phyloP scores from a whole-genome alignment of 2,113 vertebrate species.

The Emberiza fucata region DNA sequence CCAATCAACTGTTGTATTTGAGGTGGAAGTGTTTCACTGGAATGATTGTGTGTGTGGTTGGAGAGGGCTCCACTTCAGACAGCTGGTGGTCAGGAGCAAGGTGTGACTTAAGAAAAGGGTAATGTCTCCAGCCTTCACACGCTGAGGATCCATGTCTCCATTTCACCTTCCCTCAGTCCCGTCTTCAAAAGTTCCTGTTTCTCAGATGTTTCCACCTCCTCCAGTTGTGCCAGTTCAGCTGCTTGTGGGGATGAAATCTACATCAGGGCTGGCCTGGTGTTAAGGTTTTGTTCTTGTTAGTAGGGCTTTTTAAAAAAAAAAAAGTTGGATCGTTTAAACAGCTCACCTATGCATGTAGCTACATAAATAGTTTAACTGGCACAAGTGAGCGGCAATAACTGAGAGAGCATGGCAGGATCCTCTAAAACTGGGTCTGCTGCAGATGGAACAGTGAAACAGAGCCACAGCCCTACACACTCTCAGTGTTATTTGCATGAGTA shows the following conservation, averaged over 20 bases:
- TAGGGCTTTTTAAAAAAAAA: not conserved
- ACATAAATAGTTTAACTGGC: not conserved
- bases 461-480: not conserved
- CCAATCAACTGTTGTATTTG: not conserved
- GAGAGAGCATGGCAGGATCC: not conserved
- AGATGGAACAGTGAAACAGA: slow-evolving; percentile 14
- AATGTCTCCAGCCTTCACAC: not conserved
- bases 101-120: not conserved
- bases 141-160: not conserved
- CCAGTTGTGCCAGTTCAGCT: slow-evolving; percentile 38
- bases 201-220: slow-evolving; percentile 46
- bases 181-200: slow-evolving; percentile 37
- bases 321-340: not conserved
- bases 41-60: not conserved
- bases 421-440: slow-evolving; percentile 30
- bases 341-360: not conserved
- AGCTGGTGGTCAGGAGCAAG: not conserved
- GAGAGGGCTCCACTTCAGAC: not conserved
- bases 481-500: slow-evolving; percentile 50
- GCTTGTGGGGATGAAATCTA: not conserved
- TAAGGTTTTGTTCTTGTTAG: not conserved
- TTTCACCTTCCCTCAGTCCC: not conserved
- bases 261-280: not conserved
- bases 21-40: not conserved
- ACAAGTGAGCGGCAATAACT: not conserved